phyloP scores from a whole-genome alignment of 2,888 invertebrate genomes.

The Dinocampus coccinellae region DNA sequence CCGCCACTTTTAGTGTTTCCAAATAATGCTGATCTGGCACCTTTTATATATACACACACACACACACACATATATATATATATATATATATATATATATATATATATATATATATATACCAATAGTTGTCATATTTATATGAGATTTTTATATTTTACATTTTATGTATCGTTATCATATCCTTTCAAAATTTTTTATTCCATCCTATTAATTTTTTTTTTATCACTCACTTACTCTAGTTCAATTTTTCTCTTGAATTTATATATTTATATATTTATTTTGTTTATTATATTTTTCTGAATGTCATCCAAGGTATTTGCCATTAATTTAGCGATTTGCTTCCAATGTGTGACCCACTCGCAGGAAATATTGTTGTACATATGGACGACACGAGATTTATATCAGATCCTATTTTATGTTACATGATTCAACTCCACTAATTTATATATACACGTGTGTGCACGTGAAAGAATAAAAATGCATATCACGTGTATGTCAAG shows the following conservation, averaged over 20 bases:
- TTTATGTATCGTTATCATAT: too few relatives aligned
- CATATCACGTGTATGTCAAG: slow-evolving; percentile 11
- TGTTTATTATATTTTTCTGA: background rate
- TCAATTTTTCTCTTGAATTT: background rate
- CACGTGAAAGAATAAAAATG: slow-evolving; percentile 28
- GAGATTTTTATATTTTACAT: too few relatives aligned
- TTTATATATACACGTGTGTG: background rate
- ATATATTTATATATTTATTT: background rate
- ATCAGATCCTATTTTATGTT: background rate
- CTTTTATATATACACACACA: background rate
- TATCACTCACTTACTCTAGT: background rate
- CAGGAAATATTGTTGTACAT: background rate
- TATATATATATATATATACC: too few relatives aligned
- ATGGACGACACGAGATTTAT: background rate
- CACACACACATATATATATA: too few relatives aligned
- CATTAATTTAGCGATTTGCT: background rate
- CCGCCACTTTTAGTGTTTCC: background rate
- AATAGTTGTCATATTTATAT: too few relatives aligned
- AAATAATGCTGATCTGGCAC: slow-evolving; percentile 21
- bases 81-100: background rate
- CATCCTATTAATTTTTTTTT: too few relatives aligned
- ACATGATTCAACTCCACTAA: background rate
- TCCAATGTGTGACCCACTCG: background rate
- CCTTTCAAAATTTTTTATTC: too few relatives aligned
- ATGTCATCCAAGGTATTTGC: background rate